Evolutionary conservation across 2,888 invertebrate genomes (phyloP), one percentile per base, ranked within the genome.

Genomic region (Gymnocheta viridis): DNA sequence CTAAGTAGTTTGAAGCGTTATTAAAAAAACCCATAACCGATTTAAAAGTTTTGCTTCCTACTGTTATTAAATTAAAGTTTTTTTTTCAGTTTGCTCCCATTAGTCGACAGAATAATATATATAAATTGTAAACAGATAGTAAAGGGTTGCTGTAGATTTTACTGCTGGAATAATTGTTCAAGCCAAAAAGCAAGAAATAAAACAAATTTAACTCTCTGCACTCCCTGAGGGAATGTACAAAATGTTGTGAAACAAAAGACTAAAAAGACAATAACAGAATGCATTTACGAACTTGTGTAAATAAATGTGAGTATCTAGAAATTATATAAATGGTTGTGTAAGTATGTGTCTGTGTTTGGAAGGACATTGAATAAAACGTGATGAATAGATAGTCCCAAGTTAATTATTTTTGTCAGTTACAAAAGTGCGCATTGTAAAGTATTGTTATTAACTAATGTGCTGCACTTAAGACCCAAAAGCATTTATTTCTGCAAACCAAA

Each of bases 141-240:
- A 76, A 82, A 66, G 60, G 60, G 51, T 77, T 82, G 44, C 49
- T 44, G 19, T 60, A 69, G 19, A 69, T 41, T 49, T 78, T 74
- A 27, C 38, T 74, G 74, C 44, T 67, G 49, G 6, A 73, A 62
- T 32, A 60, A 62, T 49, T 66, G 62, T 64, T 32, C 24, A 47
- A 82, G 51, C 47, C 32, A 79, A 69, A 51, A 78, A 72, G 22
- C n/a, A 62, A 64, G 35, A 62, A 62, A 74, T 32, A 58, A 62
- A 79, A 58, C 41, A 69, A 70, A 70, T 74, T 74, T 27, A 82
- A 79, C 74, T 79, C 64, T 73, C 76, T 83, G 83, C 83, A 83
- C 83, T 80, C 83, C 83, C 83, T 76, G 44, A 80, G 83, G 83
- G 83, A 70, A 80, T 80, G 41, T 79, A 56, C 69, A 79, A 83